phyloP scores from a whole-genome alignment of 2,888 invertebrate genomes.

The Polylopha cassiicola region DNA sequence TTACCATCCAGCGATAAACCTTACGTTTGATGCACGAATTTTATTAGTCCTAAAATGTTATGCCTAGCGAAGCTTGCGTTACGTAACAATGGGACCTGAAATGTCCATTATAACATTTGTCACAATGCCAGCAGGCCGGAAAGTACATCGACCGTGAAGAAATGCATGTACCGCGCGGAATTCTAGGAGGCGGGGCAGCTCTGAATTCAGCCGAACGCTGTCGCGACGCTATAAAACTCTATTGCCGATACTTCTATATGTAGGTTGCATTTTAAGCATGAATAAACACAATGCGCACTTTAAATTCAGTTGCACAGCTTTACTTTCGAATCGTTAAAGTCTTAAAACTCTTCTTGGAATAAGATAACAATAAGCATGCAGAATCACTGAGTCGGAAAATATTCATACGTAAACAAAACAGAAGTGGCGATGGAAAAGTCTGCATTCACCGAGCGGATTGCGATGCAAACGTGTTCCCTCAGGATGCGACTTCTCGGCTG shows the following conservation, averaged over 20 bases:
- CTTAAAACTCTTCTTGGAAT: not conserved
- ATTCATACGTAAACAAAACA: no score
- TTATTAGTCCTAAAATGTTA: no score
- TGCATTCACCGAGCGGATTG: no score
- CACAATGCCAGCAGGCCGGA: slow-evolving; percentile 24
- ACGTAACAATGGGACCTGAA: slow-evolving; percentile 8
- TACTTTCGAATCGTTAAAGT: slow-evolving; percentile 32
- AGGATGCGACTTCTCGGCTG: no score
- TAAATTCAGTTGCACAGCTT: slow-evolving; percentile 32
- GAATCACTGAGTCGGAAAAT: slow-evolving; percentile 8
- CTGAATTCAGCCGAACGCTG: slow-evolving; percentile 35
- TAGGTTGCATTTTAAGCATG: slow-evolving; percentile 44
- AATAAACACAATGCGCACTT: slow-evolving; percentile 41
- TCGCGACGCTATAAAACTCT: slow-evolving; percentile 42
- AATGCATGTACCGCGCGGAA: slow-evolving; percentile 43
- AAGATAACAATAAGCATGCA: slow-evolving; percentile 20
- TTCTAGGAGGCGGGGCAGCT: slow-evolving; percentile 37
- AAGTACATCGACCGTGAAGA: slow-evolving; percentile 44
- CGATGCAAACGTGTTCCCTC: no score
- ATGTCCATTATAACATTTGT: slow-evolving; percentile 17
- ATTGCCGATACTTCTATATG: slow-evolving; percentile 27
- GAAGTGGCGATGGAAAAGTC: no score
- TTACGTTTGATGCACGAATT: no score
- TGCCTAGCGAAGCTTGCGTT: no score
- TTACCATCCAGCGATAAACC: no score